Evolutionary conservation across 2,888 invertebrate species (phyloP), one percentile per base, ranked within the genome.

Genomic region (Rhorus exstirpatorius): DNA sequence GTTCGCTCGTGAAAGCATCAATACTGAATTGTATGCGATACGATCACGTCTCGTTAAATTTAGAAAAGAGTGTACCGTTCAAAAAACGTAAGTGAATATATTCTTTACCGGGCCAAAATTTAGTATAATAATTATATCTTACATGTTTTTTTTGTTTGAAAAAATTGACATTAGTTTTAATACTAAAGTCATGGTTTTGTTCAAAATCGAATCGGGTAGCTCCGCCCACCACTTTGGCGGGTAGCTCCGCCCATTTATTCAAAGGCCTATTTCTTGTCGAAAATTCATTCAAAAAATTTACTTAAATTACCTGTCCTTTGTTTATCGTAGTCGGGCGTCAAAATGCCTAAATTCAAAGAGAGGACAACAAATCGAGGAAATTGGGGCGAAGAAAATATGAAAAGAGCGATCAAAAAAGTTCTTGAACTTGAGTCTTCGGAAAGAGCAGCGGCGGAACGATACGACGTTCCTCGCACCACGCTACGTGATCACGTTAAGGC

Each of bases 121-220:
- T 58, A 31, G 58, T 35, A 58, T 26, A 31, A 58, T 26, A 26
- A 31, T 58, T 58, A n/a, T n/a, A n/a, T n/a, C n/a, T n/a, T n/a
- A n/a, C n/a, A n/a, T n/a, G n/a, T n/a, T n/a, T n/a, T n/a, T 1
- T 58, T 31, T 3, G 31, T 58, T 31, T 12, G 17, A 6, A 31
- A 35, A 31, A 58, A 58, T 58, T n/a, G 3, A 58, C 14, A 58
- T 58, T 58, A n/a, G 31, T 14, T 58, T 35, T n/a, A 31, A 31
- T 31, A n/a, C 31, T 31, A 14, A 31, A 58, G 31, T 31, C 58
- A 58, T 35, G 14, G 14, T 31, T 58, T 31, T 31, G 14, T 3
- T 58, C 14, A 31, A 58, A 31, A 26, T 31, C 0, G 14, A 58
- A 58, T 31, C 58, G 31, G 31, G 58, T 58, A 58, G 58, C 58